phyloP scores from a whole-genome alignment of 1,140 invertebrate species.

The Drosophila sucinea region DNA sequence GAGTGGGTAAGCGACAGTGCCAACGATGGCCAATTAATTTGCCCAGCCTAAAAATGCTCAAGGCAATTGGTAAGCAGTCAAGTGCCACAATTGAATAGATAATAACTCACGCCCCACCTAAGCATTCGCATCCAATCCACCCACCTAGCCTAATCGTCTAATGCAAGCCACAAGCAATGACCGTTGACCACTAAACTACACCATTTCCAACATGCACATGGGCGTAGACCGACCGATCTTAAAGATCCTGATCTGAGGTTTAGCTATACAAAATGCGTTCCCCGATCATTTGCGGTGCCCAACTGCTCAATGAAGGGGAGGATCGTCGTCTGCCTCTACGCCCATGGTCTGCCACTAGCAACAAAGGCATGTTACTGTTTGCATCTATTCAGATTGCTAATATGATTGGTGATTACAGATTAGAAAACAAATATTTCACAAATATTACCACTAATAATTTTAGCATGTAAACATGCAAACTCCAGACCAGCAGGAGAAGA shows the following conservation, averaged over 20 bases:
- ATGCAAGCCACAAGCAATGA: constrained; percentile 57
- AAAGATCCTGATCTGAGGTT: no score
- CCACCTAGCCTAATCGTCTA: constrained; percentile 33
- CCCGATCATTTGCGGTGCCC: no score
- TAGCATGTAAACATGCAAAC: constrained; percentile 59
- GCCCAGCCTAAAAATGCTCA: constrained; percentile 49
- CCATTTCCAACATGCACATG: neutral
- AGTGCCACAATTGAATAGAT: constrained; percentile 83
- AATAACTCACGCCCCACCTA: constrained; percentile 82
- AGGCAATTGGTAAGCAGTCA: constrained; percentile 70
- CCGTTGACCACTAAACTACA: constrained; percentile 58
- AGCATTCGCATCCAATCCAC: constrained; percentile 27
- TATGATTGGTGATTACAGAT: constrained; percentile 83
- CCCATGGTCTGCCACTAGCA: constrained; percentile 37
- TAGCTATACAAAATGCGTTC: no score
- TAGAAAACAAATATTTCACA: constrained; percentile 83
- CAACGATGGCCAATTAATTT: constrained; percentile 63
- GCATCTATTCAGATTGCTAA: constrained; percentile 83
- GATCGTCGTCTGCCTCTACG: neutral
- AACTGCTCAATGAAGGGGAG: no score
- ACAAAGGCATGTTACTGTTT: constrained; percentile 73
- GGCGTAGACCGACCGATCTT: neutral
- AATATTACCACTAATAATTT: constrained; percentile 83
- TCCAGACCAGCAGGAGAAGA: constrained; percentile 28
- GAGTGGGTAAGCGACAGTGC: constrained; percentile 24